Conservation (phyloP, 1,140 invertebrate species). For the Popillia japonica region DNA sequence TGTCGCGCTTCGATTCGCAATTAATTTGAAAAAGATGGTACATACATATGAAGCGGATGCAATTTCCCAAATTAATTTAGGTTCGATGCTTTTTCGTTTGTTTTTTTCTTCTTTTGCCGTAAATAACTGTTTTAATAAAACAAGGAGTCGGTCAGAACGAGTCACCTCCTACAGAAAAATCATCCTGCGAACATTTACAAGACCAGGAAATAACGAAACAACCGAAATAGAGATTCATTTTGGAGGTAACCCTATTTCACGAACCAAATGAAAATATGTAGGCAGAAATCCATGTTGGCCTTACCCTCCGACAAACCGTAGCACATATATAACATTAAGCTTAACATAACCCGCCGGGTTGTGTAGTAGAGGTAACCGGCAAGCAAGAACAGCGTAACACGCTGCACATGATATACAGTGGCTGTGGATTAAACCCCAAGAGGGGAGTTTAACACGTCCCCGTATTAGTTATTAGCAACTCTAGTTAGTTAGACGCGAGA, state of each 20-base stretch:
- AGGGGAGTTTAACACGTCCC: slow-evolving; percentile 51
- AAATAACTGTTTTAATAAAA: too few relatives aligned
- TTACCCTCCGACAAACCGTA: slow-evolving; percentile 46
- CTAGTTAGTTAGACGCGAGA: slow-evolving; percentile 45
- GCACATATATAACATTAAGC: slow-evolving; percentile 50
- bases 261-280: slow-evolving; percentile 47
- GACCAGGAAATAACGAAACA: not conserved
- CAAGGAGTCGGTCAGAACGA: too few relatives aligned
- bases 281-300: slow-evolving; percentile 45
- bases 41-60: too few relatives aligned
- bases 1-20: too few relatives aligned
- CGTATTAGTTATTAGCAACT: slow-evolving; percentile 51
- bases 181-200: too few relatives aligned
- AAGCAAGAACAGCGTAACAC: slow-evolving; percentile 48
- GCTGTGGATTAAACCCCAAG: slow-evolving; percentile 50
- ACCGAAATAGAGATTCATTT: slow-evolving; percentile 38
- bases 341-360: slow-evolving; percentile 43
- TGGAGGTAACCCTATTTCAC: slow-evolving; percentile 22
- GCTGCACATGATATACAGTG: slow-evolving; percentile 49
- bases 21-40: too few relatives aligned
- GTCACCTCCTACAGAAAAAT: too few relatives aligned
- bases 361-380: slow-evolving; percentile 43
- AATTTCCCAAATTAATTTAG: too few relatives aligned
- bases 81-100: too few relatives aligned
- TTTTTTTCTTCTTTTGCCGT: too few relatives aligned